Evolutionary conservation across 2,888 invertebrate species (phyloP).

Genomic region (Danaus chrysippus): DNA sequence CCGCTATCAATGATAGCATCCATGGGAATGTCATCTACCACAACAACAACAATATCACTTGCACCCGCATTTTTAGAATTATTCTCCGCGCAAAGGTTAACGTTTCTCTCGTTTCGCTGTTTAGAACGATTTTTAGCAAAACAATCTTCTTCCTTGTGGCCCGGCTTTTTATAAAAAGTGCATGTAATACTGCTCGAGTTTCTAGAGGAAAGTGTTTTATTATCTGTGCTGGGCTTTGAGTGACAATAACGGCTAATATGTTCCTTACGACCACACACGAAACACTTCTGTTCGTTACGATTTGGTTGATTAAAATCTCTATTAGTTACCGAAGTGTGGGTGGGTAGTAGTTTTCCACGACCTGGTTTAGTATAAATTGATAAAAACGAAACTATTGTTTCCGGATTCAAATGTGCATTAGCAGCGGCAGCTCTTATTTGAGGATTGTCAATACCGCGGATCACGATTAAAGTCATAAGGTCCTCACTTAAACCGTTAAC

Average conservation of each 20-base stretch:
- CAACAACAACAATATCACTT: constrained; percentile 11
- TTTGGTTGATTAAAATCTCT: no score
- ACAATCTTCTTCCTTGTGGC: constrained; percentile 6
- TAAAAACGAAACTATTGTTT: constrained; percentile 15
- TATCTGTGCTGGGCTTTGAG: not conserved
- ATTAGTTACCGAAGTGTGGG: no score
- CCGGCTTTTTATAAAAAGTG: not conserved
- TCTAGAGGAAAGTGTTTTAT: constrained; percentile 8
- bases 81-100: not conserved
- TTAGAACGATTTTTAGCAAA: constrained; percentile 2
- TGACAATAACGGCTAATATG: not conserved
- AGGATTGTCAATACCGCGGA: constrained; percentile 8
- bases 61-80: no score
- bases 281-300: not conserved
- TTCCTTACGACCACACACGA: not conserved
- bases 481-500: constrained; percentile 17
- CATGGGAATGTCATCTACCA: constrained; percentile 18
- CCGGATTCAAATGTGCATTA: constrained; percentile 9
- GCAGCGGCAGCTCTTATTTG: constrained; percentile 13
- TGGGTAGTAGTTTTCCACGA: not conserved
- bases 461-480: constrained; percentile 9
- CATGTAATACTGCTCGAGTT: constrained; percentile 3
- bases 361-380: constrained; percentile 15
- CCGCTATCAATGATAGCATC: constrained; percentile 36
- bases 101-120: not conserved